phyloP scores from a whole-genome alignment of 2,113 vertebrate genomes.

The Motacilla alba region DNA sequence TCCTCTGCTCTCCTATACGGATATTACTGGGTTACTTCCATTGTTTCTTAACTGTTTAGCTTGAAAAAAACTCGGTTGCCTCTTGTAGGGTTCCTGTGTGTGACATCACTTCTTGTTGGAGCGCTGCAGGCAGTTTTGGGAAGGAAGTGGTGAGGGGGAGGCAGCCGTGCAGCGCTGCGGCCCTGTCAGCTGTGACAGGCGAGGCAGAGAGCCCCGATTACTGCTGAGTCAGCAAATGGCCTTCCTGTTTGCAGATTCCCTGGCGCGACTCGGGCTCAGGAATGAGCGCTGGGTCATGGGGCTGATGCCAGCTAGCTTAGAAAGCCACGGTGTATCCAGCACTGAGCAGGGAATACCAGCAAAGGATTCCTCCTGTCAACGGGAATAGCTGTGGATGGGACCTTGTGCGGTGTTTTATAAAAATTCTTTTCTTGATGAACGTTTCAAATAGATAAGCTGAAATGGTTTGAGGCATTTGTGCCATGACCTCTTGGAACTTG shows the following conservation, averaged over 20 bases:
- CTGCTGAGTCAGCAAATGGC: conserved; percentile 51
- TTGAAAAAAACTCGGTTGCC: not conserved
- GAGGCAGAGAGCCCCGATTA: not conserved
- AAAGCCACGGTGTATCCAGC: not conserved
- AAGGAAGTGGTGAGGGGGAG: conserved; percentile 50
- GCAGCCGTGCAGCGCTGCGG: not conserved
- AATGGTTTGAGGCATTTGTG: not conserved
- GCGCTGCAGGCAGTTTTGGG: not conserved
- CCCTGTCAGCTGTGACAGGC: not conserved
- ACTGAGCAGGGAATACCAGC: not conserved
- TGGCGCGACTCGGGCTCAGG: not conserved
- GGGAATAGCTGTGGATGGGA: not conserved
- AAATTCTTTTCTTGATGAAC: not conserved
- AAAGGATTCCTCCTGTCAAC: not conserved
- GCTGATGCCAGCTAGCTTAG: conserved; percentile 20
- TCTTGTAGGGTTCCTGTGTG: conserved; percentile 7
- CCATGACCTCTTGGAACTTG: not conserved
- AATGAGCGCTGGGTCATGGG: not conserved
- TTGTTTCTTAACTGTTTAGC: conserved; percentile 11
- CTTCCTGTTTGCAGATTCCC: conserved; percentile 26
- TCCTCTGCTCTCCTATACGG: not conserved
- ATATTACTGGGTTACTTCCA: conserved; percentile 2
- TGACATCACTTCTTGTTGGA: conserved; percentile 56
- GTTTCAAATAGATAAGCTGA: not conserved
- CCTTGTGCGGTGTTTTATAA: fast-evolving